A percentile compares a stretch with the other conserved stretches of the same genome.
phyloP scores from a whole-genome alignment of 2,888 invertebrate species.

The Aradus depressus region DNA sequence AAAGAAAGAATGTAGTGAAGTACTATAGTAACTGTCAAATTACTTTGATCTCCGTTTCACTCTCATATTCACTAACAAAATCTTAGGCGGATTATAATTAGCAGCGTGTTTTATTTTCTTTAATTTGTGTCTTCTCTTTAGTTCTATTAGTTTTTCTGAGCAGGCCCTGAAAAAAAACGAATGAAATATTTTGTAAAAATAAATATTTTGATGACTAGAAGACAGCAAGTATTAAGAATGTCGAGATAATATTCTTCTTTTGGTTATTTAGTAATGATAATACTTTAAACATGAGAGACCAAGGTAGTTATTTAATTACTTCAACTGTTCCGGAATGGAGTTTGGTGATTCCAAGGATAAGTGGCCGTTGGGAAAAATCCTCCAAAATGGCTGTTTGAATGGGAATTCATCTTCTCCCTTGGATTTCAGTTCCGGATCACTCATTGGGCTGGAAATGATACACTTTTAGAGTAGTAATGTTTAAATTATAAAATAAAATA shows the following conservation, averaged over 20 bases:
- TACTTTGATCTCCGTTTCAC: constrained; percentile 29
- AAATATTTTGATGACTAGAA: background rate
- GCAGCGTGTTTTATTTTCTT: constrained; percentile 27
- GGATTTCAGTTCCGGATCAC: constrained; percentile 18
- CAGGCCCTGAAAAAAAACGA: constrained; percentile 44
- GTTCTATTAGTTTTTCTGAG: constrained; percentile 48
- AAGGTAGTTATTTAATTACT: constrained; percentile 22
- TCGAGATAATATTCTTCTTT: no score
- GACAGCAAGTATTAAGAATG: background rate
- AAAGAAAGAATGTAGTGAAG: no score
- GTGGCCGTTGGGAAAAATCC: constrained; percentile 17
- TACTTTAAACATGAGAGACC: constrained; percentile 39
- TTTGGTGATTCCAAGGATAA: constrained; percentile 12
- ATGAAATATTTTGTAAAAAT: constrained; percentile 5
- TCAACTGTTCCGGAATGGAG: constrained; percentile 20
- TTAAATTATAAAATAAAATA: background rate
- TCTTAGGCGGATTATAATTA: constrained; percentile 25
- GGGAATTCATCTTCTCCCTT: constrained; percentile 13
- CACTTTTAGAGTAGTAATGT: background rate
- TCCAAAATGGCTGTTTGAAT: constrained; percentile 22
- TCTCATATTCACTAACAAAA: constrained; percentile 32
- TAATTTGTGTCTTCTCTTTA: constrained; percentile 32
- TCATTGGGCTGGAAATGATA: constrained; percentile 1
- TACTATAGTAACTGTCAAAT: background rate
- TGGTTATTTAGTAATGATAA: constrained; percentile 1